These are phyloP conservation scores for Drosophila insularis DNA, from an alignment of 1,140 invertebrate species.

Conservation along the genomic window DNA sequence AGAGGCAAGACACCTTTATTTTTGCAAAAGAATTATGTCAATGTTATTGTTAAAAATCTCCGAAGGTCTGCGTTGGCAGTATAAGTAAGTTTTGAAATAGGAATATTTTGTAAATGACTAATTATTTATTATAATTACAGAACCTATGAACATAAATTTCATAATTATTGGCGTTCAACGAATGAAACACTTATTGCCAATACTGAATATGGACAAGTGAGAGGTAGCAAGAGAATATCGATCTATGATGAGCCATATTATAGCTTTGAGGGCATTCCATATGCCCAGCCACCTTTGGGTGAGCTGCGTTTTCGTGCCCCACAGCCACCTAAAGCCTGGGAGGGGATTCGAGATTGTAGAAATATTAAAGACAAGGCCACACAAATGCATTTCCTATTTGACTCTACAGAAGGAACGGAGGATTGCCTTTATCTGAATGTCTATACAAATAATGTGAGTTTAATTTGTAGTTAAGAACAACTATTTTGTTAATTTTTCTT, in stretches of 20 bases:
- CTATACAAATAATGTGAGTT: constrained; percentile 86
- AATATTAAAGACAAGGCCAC: constrained; percentile 81
- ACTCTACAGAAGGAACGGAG: constrained; percentile 84
- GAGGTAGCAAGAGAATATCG: constrained; percentile 66
- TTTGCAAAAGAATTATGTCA: not conserved
- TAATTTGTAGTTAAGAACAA: not conserved
- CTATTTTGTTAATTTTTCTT: not conserved
- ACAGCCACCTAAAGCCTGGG: constrained; percentile 72
- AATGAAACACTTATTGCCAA: constrained; percentile 67
- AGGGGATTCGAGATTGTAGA: constrained; percentile 60
- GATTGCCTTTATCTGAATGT: constrained; percentile 89
- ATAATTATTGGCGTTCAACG: constrained; percentile 71
- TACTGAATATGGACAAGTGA: constrained; percentile 71
- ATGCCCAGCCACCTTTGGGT: constrained; percentile 84
- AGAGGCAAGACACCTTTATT: not conserved
- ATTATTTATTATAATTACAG: constrained; percentile 38
- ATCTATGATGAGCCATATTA: constrained; percentile 74
- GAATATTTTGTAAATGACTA: not conserved
- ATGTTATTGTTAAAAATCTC: constrained; percentile 1
- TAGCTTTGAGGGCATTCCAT: constrained; percentile 85
- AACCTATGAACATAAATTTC: constrained; percentile 69
- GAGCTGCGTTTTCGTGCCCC: constrained; percentile 84
- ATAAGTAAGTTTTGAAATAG: not conserved
- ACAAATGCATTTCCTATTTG: constrained; percentile 70
- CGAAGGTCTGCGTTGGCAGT: not conserved